Percentiles rank a stretch among this genome's conserved stretches.
Evolutionary conservation across 2,113 vertebrate genomes (phyloP).

Genomic region (Melanerpes formicivorus): DNA sequence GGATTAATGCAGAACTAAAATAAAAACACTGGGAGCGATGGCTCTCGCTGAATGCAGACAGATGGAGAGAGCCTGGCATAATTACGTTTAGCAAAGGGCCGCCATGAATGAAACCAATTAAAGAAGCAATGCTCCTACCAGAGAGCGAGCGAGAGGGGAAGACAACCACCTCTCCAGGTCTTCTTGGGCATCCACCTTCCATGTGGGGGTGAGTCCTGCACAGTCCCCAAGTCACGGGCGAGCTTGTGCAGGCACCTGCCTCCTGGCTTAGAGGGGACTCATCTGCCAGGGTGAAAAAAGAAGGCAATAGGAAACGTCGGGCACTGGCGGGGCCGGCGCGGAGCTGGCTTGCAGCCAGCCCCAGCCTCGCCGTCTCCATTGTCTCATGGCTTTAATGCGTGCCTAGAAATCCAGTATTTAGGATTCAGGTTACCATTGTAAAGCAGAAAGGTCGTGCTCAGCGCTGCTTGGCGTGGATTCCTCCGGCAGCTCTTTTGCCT

Average conservation of each 20-base stretch:
- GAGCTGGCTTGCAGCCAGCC: slow-evolving; percentile 67
- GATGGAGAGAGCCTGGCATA: slow-evolving; percentile 82
- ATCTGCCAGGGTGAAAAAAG: neutral
- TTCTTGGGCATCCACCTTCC: neutral
- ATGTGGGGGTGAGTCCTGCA: neutral
- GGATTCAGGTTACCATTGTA: slow-evolving; percentile 67
- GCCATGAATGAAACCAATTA: slow-evolving; percentile 69
- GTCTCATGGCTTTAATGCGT: slow-evolving; percentile 63
- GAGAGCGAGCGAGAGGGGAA: neutral
- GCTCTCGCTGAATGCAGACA: slow-evolving; percentile 78
- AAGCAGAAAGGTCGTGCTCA: slow-evolving; percentile 62
- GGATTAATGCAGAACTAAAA: slow-evolving; percentile 57
- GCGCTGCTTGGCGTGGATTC: slow-evolving; percentile 40
- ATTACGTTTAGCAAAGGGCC: slow-evolving; percentile 81
- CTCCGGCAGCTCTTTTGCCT: slow-evolving; percentile 44
- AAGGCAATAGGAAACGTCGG: slow-evolving; percentile 43
- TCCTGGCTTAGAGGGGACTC: slow-evolving; percentile 14
- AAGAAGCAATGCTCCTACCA: slow-evolving; percentile 17
- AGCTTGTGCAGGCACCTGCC: neutral
- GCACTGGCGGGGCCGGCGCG: neutral
- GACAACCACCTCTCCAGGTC: neutral
- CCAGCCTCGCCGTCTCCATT: slow-evolving; percentile 52
- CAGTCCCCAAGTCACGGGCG: neutral
- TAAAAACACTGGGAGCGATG: slow-evolving; percentile 44
- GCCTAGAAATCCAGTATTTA: slow-evolving; percentile 74